phyloP scores from a whole-genome alignment of 2,113 vertebrate genomes.

The Lanius ludovicianus region DNA sequence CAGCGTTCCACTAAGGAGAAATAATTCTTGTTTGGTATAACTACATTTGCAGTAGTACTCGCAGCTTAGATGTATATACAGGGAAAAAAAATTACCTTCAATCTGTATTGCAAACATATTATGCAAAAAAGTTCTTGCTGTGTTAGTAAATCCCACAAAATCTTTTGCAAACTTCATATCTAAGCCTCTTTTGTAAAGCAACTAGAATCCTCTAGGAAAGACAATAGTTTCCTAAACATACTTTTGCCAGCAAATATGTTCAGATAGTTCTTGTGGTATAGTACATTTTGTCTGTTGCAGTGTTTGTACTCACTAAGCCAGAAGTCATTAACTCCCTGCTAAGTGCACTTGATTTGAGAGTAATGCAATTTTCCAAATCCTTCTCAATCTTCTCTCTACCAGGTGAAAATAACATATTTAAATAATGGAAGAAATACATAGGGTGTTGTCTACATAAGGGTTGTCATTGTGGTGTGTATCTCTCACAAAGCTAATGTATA shows the following conservation, averaged over 20 bases:
- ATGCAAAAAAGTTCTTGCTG: background rate
- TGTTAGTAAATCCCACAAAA: background rate
- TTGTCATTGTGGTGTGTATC: background rate
- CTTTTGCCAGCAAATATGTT: background rate
- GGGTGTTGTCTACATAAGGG: background rate
- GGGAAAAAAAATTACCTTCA: background rate
- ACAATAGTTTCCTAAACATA: background rate
- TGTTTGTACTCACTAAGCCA: background rate
- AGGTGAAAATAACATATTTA: background rate
- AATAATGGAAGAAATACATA: background rate
- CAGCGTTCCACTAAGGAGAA: background rate
- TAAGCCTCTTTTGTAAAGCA: background rate
- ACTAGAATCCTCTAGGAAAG: background rate
- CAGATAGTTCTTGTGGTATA: background rate
- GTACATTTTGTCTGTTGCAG: background rate
- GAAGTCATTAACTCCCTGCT: background rate
- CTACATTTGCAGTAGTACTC: background rate
- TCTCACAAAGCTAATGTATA: background rate
- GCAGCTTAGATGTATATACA: background rate
- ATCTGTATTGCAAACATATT: background rate
- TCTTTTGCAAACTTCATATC: background rate
- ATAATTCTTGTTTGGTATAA: background rate
- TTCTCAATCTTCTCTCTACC: background rate
- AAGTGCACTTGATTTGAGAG: background rate
- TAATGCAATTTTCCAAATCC: background rate